Base-by-base conservation (phyloP, 2,797 vertebrate species). In the Rhynchonycteris naso region DNA sequence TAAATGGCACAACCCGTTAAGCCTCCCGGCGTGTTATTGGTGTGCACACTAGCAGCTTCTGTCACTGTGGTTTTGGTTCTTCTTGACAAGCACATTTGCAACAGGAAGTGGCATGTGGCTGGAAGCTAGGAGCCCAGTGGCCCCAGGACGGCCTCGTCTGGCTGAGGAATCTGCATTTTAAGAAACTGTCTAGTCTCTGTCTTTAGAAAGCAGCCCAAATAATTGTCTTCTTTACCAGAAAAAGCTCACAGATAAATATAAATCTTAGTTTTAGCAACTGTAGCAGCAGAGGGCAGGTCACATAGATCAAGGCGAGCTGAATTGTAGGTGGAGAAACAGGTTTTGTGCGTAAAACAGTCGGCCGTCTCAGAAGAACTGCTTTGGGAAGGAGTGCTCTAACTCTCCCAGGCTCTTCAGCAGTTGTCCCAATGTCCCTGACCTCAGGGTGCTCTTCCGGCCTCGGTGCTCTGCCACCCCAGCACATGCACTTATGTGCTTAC, bases 401-500 rank as follows among this genome's bases (percentile, higher is more conserved):
- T 30, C 19, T 2, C 9, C 7, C 28, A 15, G 4, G 35, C 33
- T 26, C 50, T 58, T 74, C 26, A 63, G 79, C 12, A 3, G 28
- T 68, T 38, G 28, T 30, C 11, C 58, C 22, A 15, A 80, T 26
- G 52, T 4, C 68, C 75, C 35, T 54, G 7, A 50, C 35, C 50
- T 1, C 21, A 47, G 50, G 63, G 22, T 18, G n/a, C 26, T 65
- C 21, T 5, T 78, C 58, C 1, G 14, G n/a, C 38, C 28, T 72
- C 22, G 56, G 5, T 8, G 47, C 22, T 43, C 11, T 16, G 33
- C 5, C 71, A 22, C 33, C n/a, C 18, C 4, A 24, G 12, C 65
- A 0, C 8, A 6, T 7, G 2, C 26, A 11, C 43, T 1, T 5
- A 7, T 4, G 5, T 14, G 13, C 8, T 3, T 10, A 5, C 63